Conservation (phyloP, 37 sponge, comb jelly and placozoan genomes). For the Halichondria panicea region DNA sequence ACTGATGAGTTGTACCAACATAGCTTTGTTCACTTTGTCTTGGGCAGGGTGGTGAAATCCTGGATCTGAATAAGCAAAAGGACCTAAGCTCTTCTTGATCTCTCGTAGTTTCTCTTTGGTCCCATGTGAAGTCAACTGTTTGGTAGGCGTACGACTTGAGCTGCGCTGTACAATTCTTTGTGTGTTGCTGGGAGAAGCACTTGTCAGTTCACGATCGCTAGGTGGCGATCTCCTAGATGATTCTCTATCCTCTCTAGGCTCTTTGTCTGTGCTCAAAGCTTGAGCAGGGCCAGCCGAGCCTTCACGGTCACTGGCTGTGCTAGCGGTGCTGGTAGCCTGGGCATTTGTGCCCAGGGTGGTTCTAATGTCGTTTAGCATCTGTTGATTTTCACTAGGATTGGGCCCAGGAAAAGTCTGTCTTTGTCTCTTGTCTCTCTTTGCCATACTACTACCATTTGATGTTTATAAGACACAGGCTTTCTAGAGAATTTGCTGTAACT, state of each 20-base stretch:
- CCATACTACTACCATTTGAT: neutral
- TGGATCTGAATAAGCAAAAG: slow-evolving; percentile 44
- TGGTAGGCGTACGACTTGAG: slow-evolving; percentile 46
- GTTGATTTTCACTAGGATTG: slow-evolving; percentile 49
- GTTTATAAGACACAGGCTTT: neutral
- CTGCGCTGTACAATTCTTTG: slow-evolving; percentile 20
- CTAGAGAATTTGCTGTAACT: neutral
- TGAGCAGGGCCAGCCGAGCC: neutral
- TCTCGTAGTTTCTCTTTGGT: slow-evolving; percentile 22
- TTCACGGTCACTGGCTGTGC: neutral
- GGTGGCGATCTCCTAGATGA: slow-evolving; percentile 11
- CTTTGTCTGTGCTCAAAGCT: neutral
- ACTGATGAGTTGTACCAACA: slow-evolving; percentile 56
- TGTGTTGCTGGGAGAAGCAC: slow-evolving; percentile 25
- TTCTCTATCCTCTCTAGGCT: slow-evolving; percentile 3
- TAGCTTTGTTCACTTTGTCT: slow-evolving; percentile 40
- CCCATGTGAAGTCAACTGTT: slow-evolving; percentile 36
- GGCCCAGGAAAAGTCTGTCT: slow-evolving; percentile 44
- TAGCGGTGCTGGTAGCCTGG: neutral
- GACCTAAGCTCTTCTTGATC: slow-evolving; percentile 42
- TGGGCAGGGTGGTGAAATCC: slow-evolving; percentile 34
- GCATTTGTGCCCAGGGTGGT: slow-evolving; percentile 17
- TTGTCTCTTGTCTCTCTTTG: slow-evolving; percentile 18
- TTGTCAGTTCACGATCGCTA: slow-evolving; percentile 6
- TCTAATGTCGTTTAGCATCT: slow-evolving; percentile 51